Percentiles rank a stretch among this genome's conserved stretches.
Conservation (phyloP, 2,113 vertebrate species). For the Cyanistes caeruleus region DNA sequence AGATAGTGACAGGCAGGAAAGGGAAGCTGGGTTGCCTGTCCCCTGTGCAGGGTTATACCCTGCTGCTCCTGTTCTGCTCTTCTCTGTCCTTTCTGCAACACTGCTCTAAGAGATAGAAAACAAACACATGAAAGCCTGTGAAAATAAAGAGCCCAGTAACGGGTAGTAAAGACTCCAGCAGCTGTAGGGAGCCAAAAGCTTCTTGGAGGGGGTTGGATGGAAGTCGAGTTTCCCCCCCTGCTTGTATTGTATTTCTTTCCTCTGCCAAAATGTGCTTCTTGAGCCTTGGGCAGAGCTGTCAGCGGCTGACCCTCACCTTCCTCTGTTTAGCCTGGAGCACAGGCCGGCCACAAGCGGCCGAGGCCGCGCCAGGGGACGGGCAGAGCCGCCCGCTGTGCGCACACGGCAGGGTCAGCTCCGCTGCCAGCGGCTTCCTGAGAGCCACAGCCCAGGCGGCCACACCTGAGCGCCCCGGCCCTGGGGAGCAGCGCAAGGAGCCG, state of each 20-base stretch:
- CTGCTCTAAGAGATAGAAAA: neutral
- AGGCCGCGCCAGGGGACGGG: slow-evolving; percentile 68
- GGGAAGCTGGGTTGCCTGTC: slow-evolving; percentile 9
- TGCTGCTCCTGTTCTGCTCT: neutral
- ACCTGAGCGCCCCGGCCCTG: slow-evolving; percentile 11
- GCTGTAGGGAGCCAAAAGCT: slow-evolving; percentile 50
- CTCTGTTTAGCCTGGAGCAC: slow-evolving; percentile 83
- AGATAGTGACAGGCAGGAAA: slow-evolving; percentile 31
- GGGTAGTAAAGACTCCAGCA: slow-evolving; percentile 25
- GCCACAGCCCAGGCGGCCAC: slow-evolving; percentile 16
- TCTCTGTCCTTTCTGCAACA: neutral
- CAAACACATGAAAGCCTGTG: slow-evolving; percentile 13
- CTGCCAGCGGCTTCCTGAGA: slow-evolving; percentile 56
- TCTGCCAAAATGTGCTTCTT: slow-evolving; percentile 88
- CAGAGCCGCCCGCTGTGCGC: neutral
- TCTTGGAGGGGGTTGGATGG: slow-evolving; percentile 57
- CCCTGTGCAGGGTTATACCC: neutral
- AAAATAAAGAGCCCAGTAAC: slow-evolving; percentile 29
- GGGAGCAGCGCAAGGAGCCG: neutral
- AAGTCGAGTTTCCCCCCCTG: slow-evolving; percentile 58
- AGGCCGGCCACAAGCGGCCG: slow-evolving; percentile 81
- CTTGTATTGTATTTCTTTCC: slow-evolving; percentile 91
- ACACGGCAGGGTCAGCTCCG: slow-evolving; percentile 55
- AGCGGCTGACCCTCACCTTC: slow-evolving; percentile 86
- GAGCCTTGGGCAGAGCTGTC: slow-evolving; percentile 80